Conservation (phyloP, 2,888 invertebrate genomes). For the Ceratothoa steindachneri region DNA sequence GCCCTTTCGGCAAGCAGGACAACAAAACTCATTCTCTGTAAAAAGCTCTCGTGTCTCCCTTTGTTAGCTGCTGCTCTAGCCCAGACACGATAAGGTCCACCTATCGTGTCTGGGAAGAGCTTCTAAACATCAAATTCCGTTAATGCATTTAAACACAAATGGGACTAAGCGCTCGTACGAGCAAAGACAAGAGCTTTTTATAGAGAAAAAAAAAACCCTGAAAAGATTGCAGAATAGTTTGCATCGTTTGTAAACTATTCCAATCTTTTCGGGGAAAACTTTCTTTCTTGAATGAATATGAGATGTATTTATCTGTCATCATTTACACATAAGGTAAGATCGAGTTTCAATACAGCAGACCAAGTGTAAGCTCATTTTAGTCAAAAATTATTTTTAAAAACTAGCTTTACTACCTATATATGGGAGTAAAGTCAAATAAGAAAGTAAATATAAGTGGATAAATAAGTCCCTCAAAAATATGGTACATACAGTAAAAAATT, state of each 20-base stretch:
- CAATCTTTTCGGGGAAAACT: not conserved
- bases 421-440: not conserved
- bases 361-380: not conserved
- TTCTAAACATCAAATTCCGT: not conserved
- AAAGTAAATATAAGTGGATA: not conserved
- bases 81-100: not conserved
- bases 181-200: conserved; percentile 13
- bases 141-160: not conserved
- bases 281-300: not conserved
- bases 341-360: not conserved
- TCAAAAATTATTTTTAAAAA: not conserved
- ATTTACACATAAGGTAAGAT: not conserved
- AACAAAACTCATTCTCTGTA: conserved; percentile 13
- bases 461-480: not conserved
- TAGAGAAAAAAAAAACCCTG: not conserved
- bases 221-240: conserved; percentile 2
- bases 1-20: not conserved
- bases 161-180: not conserved
- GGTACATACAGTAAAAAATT: not conserved
- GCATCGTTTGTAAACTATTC: not conserved
- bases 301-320: not conserved
- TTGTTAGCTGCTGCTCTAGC: not conserved
- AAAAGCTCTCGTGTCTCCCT: conserved; percentile 8
- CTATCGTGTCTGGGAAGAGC: not conserved
- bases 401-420: not conserved